Evolutionary conservation across 2,113 vertebrate species (phyloP).

Genomic region (Trichechus manatus): DNA sequence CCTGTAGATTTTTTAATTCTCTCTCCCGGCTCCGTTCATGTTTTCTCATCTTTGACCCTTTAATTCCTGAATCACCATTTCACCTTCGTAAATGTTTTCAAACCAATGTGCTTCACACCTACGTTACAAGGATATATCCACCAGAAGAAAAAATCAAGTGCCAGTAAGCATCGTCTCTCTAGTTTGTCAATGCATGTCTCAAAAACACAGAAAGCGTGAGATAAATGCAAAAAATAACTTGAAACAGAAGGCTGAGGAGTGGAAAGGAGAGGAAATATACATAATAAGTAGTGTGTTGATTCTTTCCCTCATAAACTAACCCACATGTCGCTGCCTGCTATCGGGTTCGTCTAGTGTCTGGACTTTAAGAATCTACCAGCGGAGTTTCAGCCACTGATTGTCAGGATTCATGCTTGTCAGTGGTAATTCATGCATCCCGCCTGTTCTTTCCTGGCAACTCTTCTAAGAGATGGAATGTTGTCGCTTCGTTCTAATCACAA

Average conservation of each 20-base stretch:
- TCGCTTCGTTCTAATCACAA: constrained; percentile 35
- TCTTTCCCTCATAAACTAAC: constrained; percentile 6
- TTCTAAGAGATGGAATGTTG: constrained; percentile 18
- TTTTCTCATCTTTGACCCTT: constrained; percentile 53
- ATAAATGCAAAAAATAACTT: constrained; percentile 77
- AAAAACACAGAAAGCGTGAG: constrained; percentile 71
- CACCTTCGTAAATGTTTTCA: constrained; percentile 71
- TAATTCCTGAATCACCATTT: constrained; percentile 49
- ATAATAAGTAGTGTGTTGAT: constrained; percentile 47
- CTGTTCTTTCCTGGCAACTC: constrained; percentile 60
- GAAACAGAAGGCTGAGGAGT: constrained; percentile 73
- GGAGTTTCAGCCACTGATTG: background rate
- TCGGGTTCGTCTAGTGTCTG: background rate
- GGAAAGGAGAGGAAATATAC: constrained; percentile 59
- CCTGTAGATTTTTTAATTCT: background rate
- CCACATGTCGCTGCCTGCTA: background rate
- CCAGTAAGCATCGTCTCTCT: constrained; percentile 46
- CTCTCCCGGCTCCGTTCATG: constrained; percentile 8
- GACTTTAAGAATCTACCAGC: background rate
- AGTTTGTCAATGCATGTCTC: constrained; percentile 66
- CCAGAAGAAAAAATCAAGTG: constrained; percentile 44
- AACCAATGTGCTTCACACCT: constrained; percentile 49
- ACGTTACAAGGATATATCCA: constrained; percentile 27
- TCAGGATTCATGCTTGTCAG: background rate
- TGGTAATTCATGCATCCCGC: background rate